Evolutionary conservation across 2,797 vertebrate genomes (phyloP), one percentile per base, ranked within the genome.

Genomic region (Crenichthys baileyi): DNA sequence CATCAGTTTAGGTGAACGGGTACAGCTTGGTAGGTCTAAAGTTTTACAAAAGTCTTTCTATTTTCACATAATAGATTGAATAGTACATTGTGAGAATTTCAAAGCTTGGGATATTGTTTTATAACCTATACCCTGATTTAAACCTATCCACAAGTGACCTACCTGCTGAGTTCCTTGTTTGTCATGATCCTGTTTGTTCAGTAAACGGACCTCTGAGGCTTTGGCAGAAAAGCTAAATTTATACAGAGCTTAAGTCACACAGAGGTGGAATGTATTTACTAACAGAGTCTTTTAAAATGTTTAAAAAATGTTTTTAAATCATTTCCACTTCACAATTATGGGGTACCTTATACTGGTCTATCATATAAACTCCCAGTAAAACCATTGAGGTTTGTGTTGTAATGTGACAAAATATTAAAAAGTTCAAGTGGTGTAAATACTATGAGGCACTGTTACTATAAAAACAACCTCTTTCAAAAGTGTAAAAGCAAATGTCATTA

Each of bases 401-500:
- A 29, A 29, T 18, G 15, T 8, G 6, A 50, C 46, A 50, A 72
- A 20, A 53, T 7, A 5, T 44, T 4, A 53, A 24, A 72, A 53
- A 6, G 13, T 72, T 11, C 16, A 29, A 12, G 70, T 9, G 29
- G 5, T 2, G 11, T 36, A 11, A 72, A 72, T 53, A 22, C 50
- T 36, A 36, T 5, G 53, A 50, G 29, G 53, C 56, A 71, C 36
- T 70, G 73, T 39, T 75, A 53, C 68, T 51, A 73, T 77, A 68
- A 73, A 90, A 84, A 72, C 71, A 41, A 73, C 83, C 81, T 60
- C 46, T 65, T 67, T 73, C 41, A 86, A 84, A 86, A 72, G 81
- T 83, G 75, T 78, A 79, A 84, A 88, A 46, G 83, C 86, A 88
- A 89, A 89, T 83, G 84, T 79, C 79, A 76, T 87, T 67, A 77